Percentiles rank a stretch among this genome's conserved stretches.
These are phyloP conservation scores for Pycnonotus jocosus DNA, from an alignment of 2,113 vertebrate genomes.

Conservation along the genomic window DNA sequence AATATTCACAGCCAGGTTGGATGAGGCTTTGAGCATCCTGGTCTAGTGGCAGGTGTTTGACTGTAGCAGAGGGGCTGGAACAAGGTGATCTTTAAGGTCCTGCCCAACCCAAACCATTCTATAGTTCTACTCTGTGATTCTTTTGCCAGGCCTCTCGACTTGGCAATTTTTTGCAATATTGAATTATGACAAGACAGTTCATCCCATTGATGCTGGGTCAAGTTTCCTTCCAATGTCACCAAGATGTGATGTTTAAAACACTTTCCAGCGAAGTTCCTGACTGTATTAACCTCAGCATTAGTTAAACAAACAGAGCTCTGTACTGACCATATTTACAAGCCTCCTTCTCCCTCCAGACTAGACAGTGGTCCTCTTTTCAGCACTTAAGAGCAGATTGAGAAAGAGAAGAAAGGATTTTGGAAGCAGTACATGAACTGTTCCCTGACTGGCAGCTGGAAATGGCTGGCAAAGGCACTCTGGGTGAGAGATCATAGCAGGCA, in stretches of 20 bases:
- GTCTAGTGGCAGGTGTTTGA: neutral
- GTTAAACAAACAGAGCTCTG: neutral
- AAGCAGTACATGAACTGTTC: neutral
- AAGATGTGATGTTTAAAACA: neutral
- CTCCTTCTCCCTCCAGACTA: neutral
- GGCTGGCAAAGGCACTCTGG: neutral
- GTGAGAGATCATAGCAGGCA: neutral
- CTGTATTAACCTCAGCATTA: neutral
- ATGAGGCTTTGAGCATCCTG: neutral
- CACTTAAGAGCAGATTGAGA: neutral
- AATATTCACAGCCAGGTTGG: neutral
- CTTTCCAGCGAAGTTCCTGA: neutral
- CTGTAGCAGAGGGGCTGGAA: neutral
- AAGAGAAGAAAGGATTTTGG: neutral
- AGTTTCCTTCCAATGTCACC: neutral
- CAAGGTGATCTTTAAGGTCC: neutral
- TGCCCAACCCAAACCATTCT: neutral
- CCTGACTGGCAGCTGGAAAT: neutral
- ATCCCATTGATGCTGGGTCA: neutral
- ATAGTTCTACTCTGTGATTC: neutral
- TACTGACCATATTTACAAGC: neutral
- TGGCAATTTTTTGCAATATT: neutral
- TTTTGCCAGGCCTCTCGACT: neutral
- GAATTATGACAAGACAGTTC: neutral
- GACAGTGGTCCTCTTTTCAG: neutral